Percentiles rank a stretch among this genome's conserved stretches.
Conservation (phyloP, 1,140 invertebrate genomes). For the Paramacrobiotus metropolitanus region DNA sequence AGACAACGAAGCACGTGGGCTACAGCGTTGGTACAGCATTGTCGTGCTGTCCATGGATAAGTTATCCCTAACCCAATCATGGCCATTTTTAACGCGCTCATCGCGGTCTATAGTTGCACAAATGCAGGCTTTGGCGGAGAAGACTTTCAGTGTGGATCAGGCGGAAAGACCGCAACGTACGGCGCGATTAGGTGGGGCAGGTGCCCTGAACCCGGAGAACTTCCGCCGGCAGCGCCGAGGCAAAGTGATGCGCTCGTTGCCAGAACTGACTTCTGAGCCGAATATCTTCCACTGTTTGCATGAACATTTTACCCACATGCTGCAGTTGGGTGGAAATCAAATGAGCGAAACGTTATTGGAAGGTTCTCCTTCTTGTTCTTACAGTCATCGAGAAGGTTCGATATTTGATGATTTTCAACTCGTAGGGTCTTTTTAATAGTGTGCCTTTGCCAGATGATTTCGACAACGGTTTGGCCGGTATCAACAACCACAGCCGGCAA, state of each 20-base stretch:
- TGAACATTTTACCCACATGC: neutral
- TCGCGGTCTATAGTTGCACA: neutral
- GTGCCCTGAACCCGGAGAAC: neutral
- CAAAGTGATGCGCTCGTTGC: neutral
- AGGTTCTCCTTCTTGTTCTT: neutral
- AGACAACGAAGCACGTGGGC: slow-evolving; percentile 54
- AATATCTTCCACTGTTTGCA: neutral
- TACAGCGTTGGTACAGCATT: slow-evolving; percentile 51
- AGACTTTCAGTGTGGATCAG: neutral
- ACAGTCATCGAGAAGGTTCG: too few species aligned
- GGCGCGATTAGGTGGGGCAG: neutral
- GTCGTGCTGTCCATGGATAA: slow-evolving; percentile 65
- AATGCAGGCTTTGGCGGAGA: neutral
- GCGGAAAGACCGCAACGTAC: neutral
- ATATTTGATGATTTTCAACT: too few species aligned
- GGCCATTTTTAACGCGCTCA: slow-evolving; percentile 33
- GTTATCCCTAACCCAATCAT: slow-evolving; percentile 49
- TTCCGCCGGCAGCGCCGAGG: neutral
- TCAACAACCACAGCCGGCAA: too few species aligned
- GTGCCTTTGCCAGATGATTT: too few species aligned
- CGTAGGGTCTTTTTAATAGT: too few species aligned
- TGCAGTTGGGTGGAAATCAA: neutral
- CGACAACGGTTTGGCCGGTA: too few species aligned
- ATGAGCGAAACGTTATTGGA: neutral
- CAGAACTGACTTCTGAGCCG: neutral